Base-by-base conservation (phyloP, 2,888 invertebrate genomes). In the Hydrotaea diabolus region DNA sequence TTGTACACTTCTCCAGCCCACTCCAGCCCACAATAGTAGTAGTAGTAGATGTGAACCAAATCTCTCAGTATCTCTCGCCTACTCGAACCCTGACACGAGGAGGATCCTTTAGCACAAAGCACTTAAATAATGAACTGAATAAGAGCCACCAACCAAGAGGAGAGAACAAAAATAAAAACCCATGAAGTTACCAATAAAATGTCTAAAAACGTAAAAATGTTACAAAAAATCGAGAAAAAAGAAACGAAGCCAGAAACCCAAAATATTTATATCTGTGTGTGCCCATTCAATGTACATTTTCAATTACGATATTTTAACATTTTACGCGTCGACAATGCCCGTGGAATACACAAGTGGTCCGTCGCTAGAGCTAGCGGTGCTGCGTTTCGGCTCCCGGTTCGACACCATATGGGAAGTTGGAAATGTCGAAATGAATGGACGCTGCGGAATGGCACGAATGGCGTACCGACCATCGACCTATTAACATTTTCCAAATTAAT, bases 231-330 rank as follows among this genome's bases (percentile, higher is more conserved):
- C n/a, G n/a, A n/a, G 13, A 11, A 39, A 39, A 39, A 39, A 39
- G 1, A 39, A 8, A 39, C 4, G 1, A 11, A 39, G 13, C 39
- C 39, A 39, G 39, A 31, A 11, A 17, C 43, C 59, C 46, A 73
- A 73, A 19, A 73, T 59, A 73, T 43, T 36, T 59, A 73, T 36
- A 57, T 57, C 39, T 43, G n/a, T 36, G 21, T 7, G 15, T 17
- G 21, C 1, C 66, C 43, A 43, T 46, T 62, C 43, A 74, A 59
- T 71, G 66, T 19, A 79, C 66, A 36, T 74, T 83, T 83, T 85
- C 81, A 79, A 86, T 79, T 79, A 79, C 79, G 55, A 77, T 81
- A 81, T 75, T 86, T 85, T 81, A 73, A 80, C 72, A 76, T 73
- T 80, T 77, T 80, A 82, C 80, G 84, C 78, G 83, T 80, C 46